Base-by-base conservation (phyloP, 1,140 invertebrate species). In the Drosophila mayri region DNA sequence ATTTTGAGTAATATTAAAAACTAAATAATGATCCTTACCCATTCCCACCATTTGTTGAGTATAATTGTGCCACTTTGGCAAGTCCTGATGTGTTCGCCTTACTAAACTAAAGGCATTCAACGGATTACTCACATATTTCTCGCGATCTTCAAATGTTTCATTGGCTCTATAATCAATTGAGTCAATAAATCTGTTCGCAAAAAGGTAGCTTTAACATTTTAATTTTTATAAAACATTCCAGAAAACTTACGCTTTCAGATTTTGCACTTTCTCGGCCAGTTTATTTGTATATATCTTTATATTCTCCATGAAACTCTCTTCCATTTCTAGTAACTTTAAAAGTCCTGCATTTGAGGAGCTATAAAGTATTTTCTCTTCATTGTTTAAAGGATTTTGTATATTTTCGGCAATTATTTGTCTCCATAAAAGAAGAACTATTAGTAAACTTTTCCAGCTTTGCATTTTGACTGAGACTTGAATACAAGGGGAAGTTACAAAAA, bases 51-150 rank as follows among this genome's bases (percentile, higher is more conserved):
- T 8, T 18, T 59, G 43, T 16, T 66, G 37, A 4, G 81, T 35
- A 44, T 82, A 82, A 10, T 58, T 22, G 6, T 87, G 55, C 82
- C 64, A 75, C 41, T 76, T 82, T 12, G 79, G 79, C 63, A 80
- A 63, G 47, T 86, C 83, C 18, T 86, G 38, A 43, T 82, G 79
- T 9, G 79, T 54, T 1, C 83, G 38, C 6, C 79, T 41, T 1
- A 86, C 7, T 5, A 86, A 47, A 7, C 25, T 20, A 38, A 76
- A 86, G 7, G 59, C 83, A 72, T 76, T 79, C 11, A 87, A 28
- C 0, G 79, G 79, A 65, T 82, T 86, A 11, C 55, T 52, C 0
- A 86, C 59, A 52, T 65, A 82, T 25, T 76, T 67, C 32, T 82
- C 79, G 0, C 72, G 65, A 6, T 40, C 32, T 28, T 46, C 16